These are phyloP conservation scores for Arctopsyche grandis DNA, from an alignment of 1,140 invertebrate genomes.

Conservation along the genomic window DNA sequence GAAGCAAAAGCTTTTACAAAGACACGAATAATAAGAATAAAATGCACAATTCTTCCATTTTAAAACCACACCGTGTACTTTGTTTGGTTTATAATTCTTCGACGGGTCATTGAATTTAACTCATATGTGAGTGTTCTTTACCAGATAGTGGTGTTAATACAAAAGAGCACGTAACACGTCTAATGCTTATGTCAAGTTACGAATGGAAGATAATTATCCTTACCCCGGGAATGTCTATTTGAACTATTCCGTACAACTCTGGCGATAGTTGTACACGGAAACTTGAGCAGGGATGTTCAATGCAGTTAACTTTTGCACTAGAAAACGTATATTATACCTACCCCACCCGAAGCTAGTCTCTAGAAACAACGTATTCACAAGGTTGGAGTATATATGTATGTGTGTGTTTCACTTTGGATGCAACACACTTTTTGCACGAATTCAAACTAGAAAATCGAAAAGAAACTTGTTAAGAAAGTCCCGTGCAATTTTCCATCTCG, in stretches of 20 bases:
- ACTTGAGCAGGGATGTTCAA: constrained; percentile 3
- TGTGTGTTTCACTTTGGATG: neutral
- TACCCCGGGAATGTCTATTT: constrained; percentile 37
- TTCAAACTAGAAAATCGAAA: constrained; percentile 8
- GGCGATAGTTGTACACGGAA: constrained; percentile 26
- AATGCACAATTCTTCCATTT: no score
- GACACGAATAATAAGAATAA: no score
- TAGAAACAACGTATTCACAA: neutral
- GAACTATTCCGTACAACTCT: constrained; percentile 26
- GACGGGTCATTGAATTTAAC: no score
- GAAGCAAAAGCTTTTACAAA: no score
- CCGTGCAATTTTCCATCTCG: neutral
- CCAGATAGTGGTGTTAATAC: neutral
- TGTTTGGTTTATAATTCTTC: no score
- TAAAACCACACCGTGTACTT: no score
- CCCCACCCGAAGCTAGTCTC: neutral
- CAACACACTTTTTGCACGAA: constrained; percentile 13
- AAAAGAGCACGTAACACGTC: neutral
- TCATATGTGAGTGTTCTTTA: no score
- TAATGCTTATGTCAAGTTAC: constrained; percentile 26
- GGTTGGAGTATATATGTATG: neutral
- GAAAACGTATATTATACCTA: neutral
- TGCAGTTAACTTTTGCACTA: constrained; percentile 15
- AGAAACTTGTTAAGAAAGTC: neutral
- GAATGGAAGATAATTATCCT: constrained; percentile 42